These are phyloP conservation scores for Araneus ventricosus DNA, from an alignment of 1,140 invertebrate genomes.

Conservation along the genomic window DNA sequence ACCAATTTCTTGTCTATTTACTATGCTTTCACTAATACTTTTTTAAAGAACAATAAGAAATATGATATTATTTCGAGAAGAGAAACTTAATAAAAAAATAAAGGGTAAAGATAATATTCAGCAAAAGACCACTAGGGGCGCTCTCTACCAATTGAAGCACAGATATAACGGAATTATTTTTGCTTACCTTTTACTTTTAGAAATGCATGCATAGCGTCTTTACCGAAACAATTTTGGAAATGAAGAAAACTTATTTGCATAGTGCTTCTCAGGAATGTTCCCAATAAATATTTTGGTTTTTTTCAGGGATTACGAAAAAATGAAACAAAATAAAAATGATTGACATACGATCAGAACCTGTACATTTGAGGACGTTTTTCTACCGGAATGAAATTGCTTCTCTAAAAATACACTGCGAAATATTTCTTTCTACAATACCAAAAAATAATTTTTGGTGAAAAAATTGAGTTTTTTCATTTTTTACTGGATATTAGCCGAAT, in stretches of 20 bases:
- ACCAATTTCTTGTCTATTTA: slow-evolving; percentile 46
- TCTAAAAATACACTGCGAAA: not conserved
- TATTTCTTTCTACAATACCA: no score
- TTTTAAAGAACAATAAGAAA: slow-evolving; percentile 9
- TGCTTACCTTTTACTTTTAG: slow-evolving; percentile 15
- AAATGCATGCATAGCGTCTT: not conserved
- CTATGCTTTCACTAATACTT: slow-evolving; percentile 1
- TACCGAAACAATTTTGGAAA: slow-evolving; percentile 26
- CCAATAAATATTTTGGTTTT: not conserved
- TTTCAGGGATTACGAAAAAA: not conserved
- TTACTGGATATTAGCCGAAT: no score
- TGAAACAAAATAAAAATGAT: not conserved
- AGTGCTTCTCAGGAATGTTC: not conserved
- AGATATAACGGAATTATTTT: slow-evolving; percentile 17
- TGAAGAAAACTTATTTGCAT: slow-evolving; percentile 10
- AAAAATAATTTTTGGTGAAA: no score
- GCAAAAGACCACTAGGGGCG: slow-evolving; percentile 6
- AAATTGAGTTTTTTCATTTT: no score
- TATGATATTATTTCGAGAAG: slow-evolving; percentile 29
- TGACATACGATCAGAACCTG: not conserved
- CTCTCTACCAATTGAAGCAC: not conserved
- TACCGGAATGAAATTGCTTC: not conserved
- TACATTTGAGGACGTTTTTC: not conserved
- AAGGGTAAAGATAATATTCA: not conserved
- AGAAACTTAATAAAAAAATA: not conserved